A percentile compares a stretch with the other conserved stretches of the same genome.
phyloP scores from a whole-genome alignment of 2,113 vertebrate genomes.

The Microtus oregoni region DNA sequence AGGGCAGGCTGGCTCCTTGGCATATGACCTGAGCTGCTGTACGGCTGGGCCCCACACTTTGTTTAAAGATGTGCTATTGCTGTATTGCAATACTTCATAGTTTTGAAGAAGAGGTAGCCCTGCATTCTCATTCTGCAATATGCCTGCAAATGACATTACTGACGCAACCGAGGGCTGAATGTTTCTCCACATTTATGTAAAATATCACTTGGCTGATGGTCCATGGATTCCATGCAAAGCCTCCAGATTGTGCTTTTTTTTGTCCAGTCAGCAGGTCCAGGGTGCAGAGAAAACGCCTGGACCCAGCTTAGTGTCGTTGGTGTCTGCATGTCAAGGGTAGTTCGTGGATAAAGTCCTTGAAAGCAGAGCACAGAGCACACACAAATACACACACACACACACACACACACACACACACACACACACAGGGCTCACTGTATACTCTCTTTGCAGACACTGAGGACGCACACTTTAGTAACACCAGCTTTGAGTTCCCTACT shows the following conservation, averaged over 20 bases:
- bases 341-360: neutral
- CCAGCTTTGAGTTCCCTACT: constrained; percentile 34
- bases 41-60: no score
- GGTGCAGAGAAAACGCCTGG: neutral
- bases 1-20: neutral
- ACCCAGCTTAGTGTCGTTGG: neutral
- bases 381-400: neutral
- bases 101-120: neutral
- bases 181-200: neutral
- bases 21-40: fast-evolving
- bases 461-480: constrained; percentile 24
- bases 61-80: no score
- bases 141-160: neutral
- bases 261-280: fast-evolving
- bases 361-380: neutral
- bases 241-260: neutral
- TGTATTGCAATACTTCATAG: neutral
- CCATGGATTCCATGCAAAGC: constrained; percentile 42
- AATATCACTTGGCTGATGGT: neutral
- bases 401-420: neutral
- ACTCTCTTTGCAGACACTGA: neutral
- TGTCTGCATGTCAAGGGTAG: neutral
- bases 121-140: neutral
- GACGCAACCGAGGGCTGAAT: neutral
- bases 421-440: neutral